Conservation (phyloP, 1,140 invertebrate species). For the Mactra quadrangularis region DNA sequence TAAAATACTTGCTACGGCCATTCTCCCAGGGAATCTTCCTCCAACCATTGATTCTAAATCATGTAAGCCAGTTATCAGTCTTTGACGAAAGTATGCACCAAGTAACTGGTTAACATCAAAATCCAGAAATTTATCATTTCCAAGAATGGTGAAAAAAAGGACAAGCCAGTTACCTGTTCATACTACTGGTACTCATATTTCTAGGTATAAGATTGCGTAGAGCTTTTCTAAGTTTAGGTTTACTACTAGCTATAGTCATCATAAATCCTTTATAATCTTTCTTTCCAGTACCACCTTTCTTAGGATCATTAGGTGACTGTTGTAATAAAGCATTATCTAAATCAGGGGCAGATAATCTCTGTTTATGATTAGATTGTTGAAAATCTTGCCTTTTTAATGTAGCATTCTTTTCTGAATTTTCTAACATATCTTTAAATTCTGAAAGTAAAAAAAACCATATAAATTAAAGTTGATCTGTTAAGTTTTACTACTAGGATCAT, state of each 20-base stretch:
- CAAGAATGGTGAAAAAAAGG: too few relatives aligned
- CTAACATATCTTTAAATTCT: conserved; percentile 93
- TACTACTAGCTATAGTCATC: conserved; percentile 92
- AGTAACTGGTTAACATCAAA: too few relatives aligned
- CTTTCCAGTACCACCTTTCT: conserved; percentile 36
- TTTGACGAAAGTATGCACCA: too few relatives aligned
- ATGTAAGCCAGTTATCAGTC: too few relatives aligned
- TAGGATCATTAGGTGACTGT: conserved; percentile 12
- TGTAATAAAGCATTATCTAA: conserved; percentile 71
- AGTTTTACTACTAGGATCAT: too few relatives aligned
- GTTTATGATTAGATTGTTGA: conserved; percentile 84
- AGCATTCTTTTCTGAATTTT: conserved; percentile 80
- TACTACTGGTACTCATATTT: conserved; percentile 94
- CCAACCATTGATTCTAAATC: too few relatives aligned
- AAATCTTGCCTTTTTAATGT: conserved; percentile 60
- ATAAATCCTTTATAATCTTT: conserved; percentile 85
- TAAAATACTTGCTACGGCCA: too few relatives aligned
- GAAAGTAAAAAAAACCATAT: too few relatives aligned
- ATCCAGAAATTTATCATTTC: too few relatives aligned
- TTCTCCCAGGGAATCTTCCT: too few relatives aligned
- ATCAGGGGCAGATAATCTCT: conserved; percentile 82
- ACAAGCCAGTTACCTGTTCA: conserved; percentile 86
- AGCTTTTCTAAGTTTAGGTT: conserved; percentile 92
- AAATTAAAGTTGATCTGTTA: too few relatives aligned
- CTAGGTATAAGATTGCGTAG: conserved; percentile 90